These are phyloP conservation scores for Bombus balteatus DNA, from an alignment of 1,140 invertebrate genomes.

Conservation along the genomic window DNA sequence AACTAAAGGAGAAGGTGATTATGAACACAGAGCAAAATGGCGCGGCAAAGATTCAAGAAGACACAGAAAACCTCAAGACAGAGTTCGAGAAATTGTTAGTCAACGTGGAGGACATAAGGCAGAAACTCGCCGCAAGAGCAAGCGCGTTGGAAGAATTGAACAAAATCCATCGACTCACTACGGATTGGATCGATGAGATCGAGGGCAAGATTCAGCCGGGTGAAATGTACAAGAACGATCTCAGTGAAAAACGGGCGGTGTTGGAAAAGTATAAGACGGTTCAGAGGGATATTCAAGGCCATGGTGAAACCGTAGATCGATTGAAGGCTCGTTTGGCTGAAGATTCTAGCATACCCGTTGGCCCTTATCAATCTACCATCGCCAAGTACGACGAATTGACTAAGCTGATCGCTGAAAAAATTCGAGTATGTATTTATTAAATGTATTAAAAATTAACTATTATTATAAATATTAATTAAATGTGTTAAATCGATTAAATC, in stretches of 20 bases:
- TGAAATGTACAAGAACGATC: conserved; percentile 89
- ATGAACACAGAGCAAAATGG: conserved; percentile 95
- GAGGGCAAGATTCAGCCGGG: conserved; percentile 90
- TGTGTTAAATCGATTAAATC: no score
- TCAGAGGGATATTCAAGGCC: conserved; percentile 89
- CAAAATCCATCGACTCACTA: conserved; percentile 90
- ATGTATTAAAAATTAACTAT: neutral
- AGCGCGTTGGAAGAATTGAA: conserved; percentile 92
- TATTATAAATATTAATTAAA: neutral
- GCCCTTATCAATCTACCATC: conserved; percentile 88
- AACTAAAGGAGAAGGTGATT: conserved; percentile 95
- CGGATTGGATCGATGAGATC: conserved; percentile 93
- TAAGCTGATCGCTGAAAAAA: conserved; percentile 85
- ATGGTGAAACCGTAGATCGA: conserved; percentile 89
- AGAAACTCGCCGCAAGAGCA: conserved; percentile 87
- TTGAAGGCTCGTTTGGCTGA: conserved; percentile 87
- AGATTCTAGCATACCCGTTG: conserved; percentile 86
- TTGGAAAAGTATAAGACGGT: conserved; percentile 92
- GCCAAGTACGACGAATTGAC: conserved; percentile 88
- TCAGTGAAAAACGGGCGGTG: conserved; percentile 94
- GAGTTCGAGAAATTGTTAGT: conserved; percentile 93
- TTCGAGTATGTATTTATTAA: conserved; percentile 80
- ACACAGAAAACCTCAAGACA: conserved; percentile 92
- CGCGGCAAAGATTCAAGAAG: conserved; percentile 93
- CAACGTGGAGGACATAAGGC: conserved; percentile 91